These are phyloP conservation scores for Aphelenchoides besseyi DNA, from an alignment of 1,140 invertebrate genomes.

Conservation along the genomic window DNA sequence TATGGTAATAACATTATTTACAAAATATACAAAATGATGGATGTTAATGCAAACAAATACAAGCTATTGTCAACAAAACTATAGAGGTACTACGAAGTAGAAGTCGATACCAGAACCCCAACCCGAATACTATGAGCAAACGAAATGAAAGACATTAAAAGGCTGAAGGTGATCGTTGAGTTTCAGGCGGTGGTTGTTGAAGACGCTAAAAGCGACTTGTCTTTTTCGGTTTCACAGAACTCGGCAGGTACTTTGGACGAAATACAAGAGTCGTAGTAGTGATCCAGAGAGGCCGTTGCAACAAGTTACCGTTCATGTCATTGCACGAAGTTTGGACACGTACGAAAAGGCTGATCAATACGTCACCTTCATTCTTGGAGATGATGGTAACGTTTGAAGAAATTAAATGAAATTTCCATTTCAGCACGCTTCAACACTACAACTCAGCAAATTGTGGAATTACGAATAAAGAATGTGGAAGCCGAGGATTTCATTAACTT, in stretches of 20 bases:
- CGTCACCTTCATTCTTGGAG: slow-evolving; percentile 47
- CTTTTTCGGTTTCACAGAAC: slow-evolving; percentile 58
- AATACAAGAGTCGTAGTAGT: slow-evolving; percentile 53
- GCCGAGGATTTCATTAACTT: slow-evolving; percentile 52
- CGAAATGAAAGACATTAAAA: too few species aligned
- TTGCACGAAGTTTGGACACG: slow-evolving; percentile 51
- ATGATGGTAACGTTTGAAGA: slow-evolving; percentile 44
- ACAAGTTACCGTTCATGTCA: slow-evolving; percentile 55
- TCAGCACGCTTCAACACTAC: slow-evolving; percentile 46
- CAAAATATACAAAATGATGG: too few species aligned
- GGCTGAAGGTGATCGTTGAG: too few species aligned
- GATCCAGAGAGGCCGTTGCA: slow-evolving; percentile 53
- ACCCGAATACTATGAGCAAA: too few species aligned
- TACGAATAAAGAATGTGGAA: slow-evolving; percentile 54
- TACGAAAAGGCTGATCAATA: slow-evolving; percentile 52
- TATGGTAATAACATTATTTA: too few species aligned
- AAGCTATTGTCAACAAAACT: too few species aligned
- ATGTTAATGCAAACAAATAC: too few species aligned
- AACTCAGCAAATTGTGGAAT: slow-evolving; percentile 53
- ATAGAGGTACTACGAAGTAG: too few species aligned
- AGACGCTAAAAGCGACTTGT: slow-evolving; percentile 44
- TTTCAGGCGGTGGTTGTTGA: too few species aligned
- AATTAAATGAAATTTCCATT: not conserved
- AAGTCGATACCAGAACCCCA: too few species aligned
- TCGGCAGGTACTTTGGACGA: slow-evolving; percentile 10